These are phyloP conservation scores for Sitophilus oryzae DNA, from an alignment of 1,140 invertebrate genomes.

Conservation along the genomic window DNA sequence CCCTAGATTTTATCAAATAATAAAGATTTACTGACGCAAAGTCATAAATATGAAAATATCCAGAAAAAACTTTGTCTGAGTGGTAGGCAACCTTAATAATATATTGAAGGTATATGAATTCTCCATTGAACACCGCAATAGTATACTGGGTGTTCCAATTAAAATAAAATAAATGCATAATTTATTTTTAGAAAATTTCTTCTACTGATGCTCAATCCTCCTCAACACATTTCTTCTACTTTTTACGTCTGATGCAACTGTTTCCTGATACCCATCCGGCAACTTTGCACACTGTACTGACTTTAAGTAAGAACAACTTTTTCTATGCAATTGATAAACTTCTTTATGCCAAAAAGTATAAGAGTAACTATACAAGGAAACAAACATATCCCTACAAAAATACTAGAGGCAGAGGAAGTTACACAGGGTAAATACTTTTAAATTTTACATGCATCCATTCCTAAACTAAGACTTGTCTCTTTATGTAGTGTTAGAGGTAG, in stretches of 20 bases:
- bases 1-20: no score
- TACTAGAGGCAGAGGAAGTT: not conserved
- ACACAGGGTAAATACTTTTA: not conserved
- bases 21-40: no score
- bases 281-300: conserved; percentile 37
- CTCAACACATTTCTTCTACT: conserved; percentile 39
- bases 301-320: conserved; percentile 38
- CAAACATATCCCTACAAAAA: not conserved
- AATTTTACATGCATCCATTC: not conserved
- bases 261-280: conserved; percentile 41
- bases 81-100: no score
- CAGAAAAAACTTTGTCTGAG: no score
- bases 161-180: not conserved
- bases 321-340: conserved; percentile 39
- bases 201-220: conserved; percentile 24
- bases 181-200: conserved; percentile 14
- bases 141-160: no score
- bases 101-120: no score
- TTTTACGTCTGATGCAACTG: conserved; percentile 40
- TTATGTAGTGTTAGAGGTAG: not conserved
- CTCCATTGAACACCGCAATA: no score
- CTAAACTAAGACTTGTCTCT: not conserved
- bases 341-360: conserved; percentile 37
- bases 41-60: no score
- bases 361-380: conserved; percentile 24